Base-by-base conservation (phyloP, 2,797 vertebrate genomes). In the Acanthis flammea region DNA sequence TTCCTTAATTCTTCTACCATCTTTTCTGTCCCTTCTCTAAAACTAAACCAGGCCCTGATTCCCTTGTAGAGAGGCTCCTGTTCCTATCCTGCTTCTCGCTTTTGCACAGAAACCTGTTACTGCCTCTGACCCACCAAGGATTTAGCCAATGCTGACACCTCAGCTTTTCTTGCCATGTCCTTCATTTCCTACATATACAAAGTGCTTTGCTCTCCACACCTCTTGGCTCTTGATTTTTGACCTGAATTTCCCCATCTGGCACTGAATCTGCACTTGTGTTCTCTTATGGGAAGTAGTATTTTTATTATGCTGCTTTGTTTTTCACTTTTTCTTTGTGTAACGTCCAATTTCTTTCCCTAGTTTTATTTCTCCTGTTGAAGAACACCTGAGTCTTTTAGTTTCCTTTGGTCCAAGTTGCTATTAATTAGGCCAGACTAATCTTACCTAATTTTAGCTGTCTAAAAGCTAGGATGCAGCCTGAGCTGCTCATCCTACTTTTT, bases 301-400 rank as follows among this genome's bases (percentile, higher is more conserved):
- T 92, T 92, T 68, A 30, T 45, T 24, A 45, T 27, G 14, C 24
- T 51, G 10, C 6, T 78, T 78, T 66, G 27, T 57, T 70, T 74
- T 50, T 60, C 10, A 10, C 0, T 0, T 9, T 71, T 71, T 62
- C 47, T 82, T 83, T 0, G 0, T 60, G 18, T 8, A 41, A 2
- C 8, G 18, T 80, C 16, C 5, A 31, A 31, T 65, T 63, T 71
- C 7, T 55, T 62, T 61, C 31, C 16, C 10, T 71, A 21, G 6
- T 65, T 88, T n/a, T 2, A 18, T 77, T 77, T 86, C 14, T 90
- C 4, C 17, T 21, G 1, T n/a, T 87, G 30, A 45, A 79, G 55
- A 79, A 55, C 28, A 76, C n/a, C 45, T 18, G 22, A 55, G 21
- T 30, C 19, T 86, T 66, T 48, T 80, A 21, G 57, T 76, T 87